These are phyloP conservation scores for Clunio marinus DNA, from an alignment of 2,888 invertebrate species.

Conservation along the genomic window DNA sequence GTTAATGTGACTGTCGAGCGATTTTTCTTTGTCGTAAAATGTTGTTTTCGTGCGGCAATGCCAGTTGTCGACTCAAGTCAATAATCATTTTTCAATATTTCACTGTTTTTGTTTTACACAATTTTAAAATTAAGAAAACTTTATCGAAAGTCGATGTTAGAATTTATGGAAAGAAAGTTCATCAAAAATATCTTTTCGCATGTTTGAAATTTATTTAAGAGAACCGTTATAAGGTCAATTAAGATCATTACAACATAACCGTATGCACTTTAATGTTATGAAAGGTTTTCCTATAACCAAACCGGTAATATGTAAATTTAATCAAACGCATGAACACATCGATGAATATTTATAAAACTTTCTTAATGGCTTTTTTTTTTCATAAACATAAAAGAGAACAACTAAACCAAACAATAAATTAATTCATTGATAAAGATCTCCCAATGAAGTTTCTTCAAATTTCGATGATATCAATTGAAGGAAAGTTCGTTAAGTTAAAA, in stretches of 20 bases:
- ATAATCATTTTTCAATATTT: conserved; percentile 29
- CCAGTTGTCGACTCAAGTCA: conserved; percentile 15
- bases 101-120: conserved; percentile 8
- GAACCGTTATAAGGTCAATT: too few relatives aligned
- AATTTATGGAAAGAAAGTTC: too few relatives aligned
- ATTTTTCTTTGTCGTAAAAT: conserved; percentile 6
- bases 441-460: neutral
- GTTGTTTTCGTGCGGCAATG: neutral
- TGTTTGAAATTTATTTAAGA: too few relatives aligned
- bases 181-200: too few relatives aligned
- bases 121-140: neutral
- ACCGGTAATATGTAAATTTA: conserved; percentile 22
- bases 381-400: neutral
- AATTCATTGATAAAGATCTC: conserved; percentile 11
- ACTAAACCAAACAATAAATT: conserved; percentile 25
- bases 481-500: neutral
- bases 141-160: too few relatives aligned
- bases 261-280: too few relatives aligned
- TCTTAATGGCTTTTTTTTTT: conserved; percentile 2
- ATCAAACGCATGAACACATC: neutral
- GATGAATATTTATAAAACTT: conserved; percentile 21
- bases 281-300: too few relatives aligned
- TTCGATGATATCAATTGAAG: neutral
- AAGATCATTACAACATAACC: too few relatives aligned
- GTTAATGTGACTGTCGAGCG: conserved; percentile 12